Base-by-base conservation (phyloP, 2,113 vertebrate genomes). In the Cyanistes caeruleus region DNA sequence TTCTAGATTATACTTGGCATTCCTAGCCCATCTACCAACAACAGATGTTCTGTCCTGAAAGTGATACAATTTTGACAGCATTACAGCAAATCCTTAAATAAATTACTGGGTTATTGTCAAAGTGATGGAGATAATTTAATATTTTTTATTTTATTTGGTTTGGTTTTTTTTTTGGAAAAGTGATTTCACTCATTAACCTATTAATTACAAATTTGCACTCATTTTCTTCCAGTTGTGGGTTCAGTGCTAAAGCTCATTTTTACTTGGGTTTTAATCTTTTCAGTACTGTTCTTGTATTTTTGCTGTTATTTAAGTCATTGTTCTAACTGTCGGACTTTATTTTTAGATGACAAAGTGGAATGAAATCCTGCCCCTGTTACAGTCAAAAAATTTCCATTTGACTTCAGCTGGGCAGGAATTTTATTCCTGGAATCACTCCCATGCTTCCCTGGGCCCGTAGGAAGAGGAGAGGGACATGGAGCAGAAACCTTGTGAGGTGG, bases 1-100 rank as follows among this genome's bases (percentile, higher is more conserved):
- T 55, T 95, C 23, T 72, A 84, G 73, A 64, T 87, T 81, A 10
- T 72, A 77, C 95, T 86, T 86, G 73, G 73, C 64, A 64, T 92
- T 94, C 85, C 68, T 88, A 75, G 68, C 31, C 35, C 82, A 84
- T 96, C 85, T 52, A 93, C 83, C 31, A 87, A 56, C 60, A 93
- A 86, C 93, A 95, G 92, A 94, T 90, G 95, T 94, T 91, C 76
- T 90, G 20, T 78, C n/a, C 48, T 90, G 93, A 77, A 96, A 70
- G 13, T 81, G 90, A 90, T 78, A 48, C 3, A 48, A 56, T 78
- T 92, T 76, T 88, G 95, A 96, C 85, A 92, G 79, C 44, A 43
- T 7, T 68, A 68, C 22, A 84, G 76, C 52, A 90, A 88, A 31
- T 86, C 63, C 48, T 80, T 80, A 70, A 89, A 86, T 69, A 90